These are phyloP conservation scores for Pipistrellus pygmaeus DNA, from an alignment of 2,797 vertebrate species.

Conservation along the genomic window DNA sequence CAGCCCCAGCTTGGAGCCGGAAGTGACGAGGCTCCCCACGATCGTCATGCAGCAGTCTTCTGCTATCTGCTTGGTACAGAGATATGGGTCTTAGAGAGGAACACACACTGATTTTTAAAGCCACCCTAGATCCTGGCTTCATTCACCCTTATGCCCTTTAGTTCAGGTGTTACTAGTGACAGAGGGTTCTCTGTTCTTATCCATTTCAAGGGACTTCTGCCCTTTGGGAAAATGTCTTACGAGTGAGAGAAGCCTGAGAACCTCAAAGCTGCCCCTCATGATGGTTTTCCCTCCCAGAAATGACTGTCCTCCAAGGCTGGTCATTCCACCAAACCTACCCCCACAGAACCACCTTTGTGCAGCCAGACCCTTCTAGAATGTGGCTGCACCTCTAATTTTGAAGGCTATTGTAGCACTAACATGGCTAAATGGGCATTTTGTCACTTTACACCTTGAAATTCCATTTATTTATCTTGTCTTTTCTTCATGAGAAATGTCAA, in stretches of 20 bases:
- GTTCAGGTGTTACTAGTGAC: neutral
- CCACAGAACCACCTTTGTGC: accelerated
- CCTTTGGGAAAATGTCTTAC: neutral
- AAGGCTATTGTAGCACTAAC: neutral
- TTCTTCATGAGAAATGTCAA: constrained; percentile 27
- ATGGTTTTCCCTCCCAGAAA: neutral
- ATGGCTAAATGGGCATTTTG: neutral
- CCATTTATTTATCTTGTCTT: neutral
- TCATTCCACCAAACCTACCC: neutral
- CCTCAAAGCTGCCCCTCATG: neutral
- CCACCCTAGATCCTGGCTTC: neutral
- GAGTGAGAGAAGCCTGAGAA: neutral
- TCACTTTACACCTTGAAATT: neutral
- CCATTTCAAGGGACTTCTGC: neutral
- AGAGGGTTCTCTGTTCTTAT: neutral
- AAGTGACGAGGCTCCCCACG: constrained; percentile 92
- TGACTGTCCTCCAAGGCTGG: neutral
- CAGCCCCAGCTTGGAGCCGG: constrained; percentile 93
- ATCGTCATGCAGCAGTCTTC: constrained; percentile 95
- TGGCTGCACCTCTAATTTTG: neutral
- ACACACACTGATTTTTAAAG: neutral
- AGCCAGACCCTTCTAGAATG: neutral
- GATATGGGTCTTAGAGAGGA: neutral
- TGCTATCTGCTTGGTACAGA: constrained; percentile 88
- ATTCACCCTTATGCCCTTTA: neutral